Base-by-base conservation (phyloP, 2,113 vertebrate genomes). In the Dolichotis patagonum region DNA sequence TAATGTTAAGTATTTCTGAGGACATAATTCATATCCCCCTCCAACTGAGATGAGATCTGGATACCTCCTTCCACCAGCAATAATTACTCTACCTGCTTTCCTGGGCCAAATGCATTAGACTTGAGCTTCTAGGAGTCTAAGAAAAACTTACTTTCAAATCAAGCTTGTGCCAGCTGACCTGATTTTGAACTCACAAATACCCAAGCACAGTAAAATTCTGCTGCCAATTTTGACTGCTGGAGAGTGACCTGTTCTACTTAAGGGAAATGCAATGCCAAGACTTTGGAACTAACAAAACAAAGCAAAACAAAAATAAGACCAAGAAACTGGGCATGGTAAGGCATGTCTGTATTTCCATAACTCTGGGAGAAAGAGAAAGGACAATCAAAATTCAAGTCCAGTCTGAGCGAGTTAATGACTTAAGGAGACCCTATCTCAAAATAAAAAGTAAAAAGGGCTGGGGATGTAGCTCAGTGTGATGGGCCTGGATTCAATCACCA, bases 1-100 rank as follows among this genome's bases (percentile, higher is more conserved):
- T 88, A 93, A 71, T 82, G 14, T 90, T 96, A 96, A 93, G 56
- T 85, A 94, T 96, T 95, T 95, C 83, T 96, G 65, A 95, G 67
- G 22, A 60, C 2, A 92, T 75, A 95, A 86, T 32, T 93, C 26
- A 43, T 3, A n/a, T 32, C 13, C 16, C 17, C 54, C 14, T 17
- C 38, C n/a, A 95, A 49, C 78, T 86, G 56, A 85, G 46, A 14
- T 83, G 91, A 52, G 62, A 94, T 22, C 17, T 84, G 28, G n/a
- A 52, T 89, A 60, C 28, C 86, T 83, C n/a, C 12, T 88, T 83
- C n/a, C 12, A 38, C 19, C 88, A 92, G 89, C 90, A 88, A 85
- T 65, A 56, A 58, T 90, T 88, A 52, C 71, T 96, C 63, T 87
- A 71, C 67, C 90, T 85, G 20, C 60, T 93, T 91, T 58, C 32